A percentile compares a stretch with the other conserved stretches of the same genome.
Evolutionary conservation across 30 jellyfish, hydroid and myxozoan species (phyloP).

Genomic region (Phacellophora camtschatica): DNA sequence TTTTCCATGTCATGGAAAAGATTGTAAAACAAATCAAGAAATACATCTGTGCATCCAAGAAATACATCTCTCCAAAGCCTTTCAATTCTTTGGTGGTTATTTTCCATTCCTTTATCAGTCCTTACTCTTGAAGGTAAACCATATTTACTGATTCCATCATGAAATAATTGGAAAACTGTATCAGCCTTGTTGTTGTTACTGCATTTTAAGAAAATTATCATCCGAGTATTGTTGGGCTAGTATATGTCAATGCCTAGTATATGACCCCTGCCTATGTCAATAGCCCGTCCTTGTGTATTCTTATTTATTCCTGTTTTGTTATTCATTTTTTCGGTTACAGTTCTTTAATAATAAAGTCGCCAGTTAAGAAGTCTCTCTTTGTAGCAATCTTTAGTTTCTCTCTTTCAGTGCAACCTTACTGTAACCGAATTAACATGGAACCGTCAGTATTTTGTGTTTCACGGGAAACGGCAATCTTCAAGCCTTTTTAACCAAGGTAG

Average conservation of each 20-base stretch:
- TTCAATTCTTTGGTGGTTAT: conserved; percentile 66
- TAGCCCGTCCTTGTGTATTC: too few species aligned
- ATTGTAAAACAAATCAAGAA: conserved; percentile 30
- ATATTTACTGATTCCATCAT: too few species aligned
- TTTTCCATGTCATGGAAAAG: conserved; percentile 50
- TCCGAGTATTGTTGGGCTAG: too few species aligned
- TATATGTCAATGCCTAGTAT: neutral
- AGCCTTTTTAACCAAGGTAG: neutral
- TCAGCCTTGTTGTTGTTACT: too few species aligned
- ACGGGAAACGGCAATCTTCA: conserved; percentile 7
- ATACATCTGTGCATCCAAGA: conserved; percentile 25
- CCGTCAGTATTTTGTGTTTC: conserved; percentile 1
- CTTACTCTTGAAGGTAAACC: too few species aligned
- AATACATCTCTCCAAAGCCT: conserved; percentile 60
- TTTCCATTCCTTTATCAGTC: too few species aligned
- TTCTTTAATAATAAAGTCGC: too few species aligned
- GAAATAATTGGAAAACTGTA: too few species aligned
- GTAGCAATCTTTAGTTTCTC: too few species aligned
- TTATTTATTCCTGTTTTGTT: neutral
- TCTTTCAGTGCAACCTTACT: neutral
- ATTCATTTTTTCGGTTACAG: neutral
- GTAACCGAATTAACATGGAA: conserved; percentile 10
- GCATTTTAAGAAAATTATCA: too few species aligned
- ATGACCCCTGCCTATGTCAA: neutral
- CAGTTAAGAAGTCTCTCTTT: too few species aligned